Evolutionary conservation across 2,888 invertebrate genomes (phyloP).

Genomic region (Cantharis rufa): DNA sequence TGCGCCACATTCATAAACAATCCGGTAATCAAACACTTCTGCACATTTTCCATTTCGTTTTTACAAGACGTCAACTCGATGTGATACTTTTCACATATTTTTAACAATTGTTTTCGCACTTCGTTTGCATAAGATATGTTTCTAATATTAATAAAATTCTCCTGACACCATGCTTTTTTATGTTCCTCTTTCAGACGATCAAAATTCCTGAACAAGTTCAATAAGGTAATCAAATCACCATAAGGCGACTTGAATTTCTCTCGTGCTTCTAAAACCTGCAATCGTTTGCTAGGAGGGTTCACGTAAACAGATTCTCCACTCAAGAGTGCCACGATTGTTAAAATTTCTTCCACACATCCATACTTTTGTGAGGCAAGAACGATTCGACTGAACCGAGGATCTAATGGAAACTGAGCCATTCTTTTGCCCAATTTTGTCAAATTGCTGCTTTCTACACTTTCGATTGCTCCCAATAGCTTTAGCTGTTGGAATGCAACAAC

Average conservation of each 20-base stretch:
- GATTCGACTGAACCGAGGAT: slow-evolving; percentile 85
- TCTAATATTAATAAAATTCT: slow-evolving; percentile 82
- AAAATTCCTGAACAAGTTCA: slow-evolving; percentile 86
- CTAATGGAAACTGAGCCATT: slow-evolving; percentile 91
- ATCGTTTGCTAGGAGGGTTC: slow-evolving; percentile 73
- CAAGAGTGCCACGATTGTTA: slow-evolving; percentile 84
- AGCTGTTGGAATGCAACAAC: slow-evolving; percentile 67
- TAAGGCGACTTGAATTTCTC: slow-evolving; percentile 81
- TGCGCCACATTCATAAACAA: slow-evolving; percentile 88
- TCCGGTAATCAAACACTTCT: slow-evolving; percentile 81
- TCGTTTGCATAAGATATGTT: slow-evolving; percentile 82
- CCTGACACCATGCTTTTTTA: slow-evolving; percentile 85
- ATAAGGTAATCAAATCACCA: slow-evolving; percentile 90
- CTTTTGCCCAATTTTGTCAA: slow-evolving; percentile 79
- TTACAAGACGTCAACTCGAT: slow-evolving; percentile 69
- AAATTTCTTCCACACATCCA: slow-evolving; percentile 77
- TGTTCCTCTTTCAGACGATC: slow-evolving; percentile 68
- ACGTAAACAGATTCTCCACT: slow-evolving; percentile 87
- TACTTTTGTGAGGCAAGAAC: slow-evolving; percentile 76
- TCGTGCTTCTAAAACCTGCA: slow-evolving; percentile 73
- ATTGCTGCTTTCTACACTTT: slow-evolving; percentile 61
- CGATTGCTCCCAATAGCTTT: slow-evolving; percentile 73
- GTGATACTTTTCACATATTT: slow-evolving; percentile 64
- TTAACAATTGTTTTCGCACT: slow-evolving; percentile 77
- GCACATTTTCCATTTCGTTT: slow-evolving; percentile 64